Percentiles rank a stretch among this genome's conserved stretches.
Conservation (phyloP, 1,140 invertebrate species). For the Pygmarrhopalites habei region DNA sequence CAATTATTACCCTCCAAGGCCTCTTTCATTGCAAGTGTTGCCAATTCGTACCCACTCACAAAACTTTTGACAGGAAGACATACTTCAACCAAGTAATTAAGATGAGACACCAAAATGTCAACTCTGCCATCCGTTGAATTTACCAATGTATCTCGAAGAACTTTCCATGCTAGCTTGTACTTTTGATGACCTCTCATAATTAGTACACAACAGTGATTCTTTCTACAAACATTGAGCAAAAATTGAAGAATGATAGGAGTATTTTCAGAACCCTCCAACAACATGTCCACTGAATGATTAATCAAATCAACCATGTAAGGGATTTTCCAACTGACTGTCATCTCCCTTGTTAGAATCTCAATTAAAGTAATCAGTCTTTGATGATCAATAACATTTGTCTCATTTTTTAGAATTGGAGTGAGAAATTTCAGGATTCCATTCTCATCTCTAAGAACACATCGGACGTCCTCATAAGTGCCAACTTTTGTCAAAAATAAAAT, state of each 20-base stretch:
- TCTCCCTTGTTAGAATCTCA: conserved; percentile 5
- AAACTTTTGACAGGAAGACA: conserved; percentile 7
- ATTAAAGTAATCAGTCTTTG: not conserved
- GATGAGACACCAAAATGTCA: not conserved
- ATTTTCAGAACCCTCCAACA: not conserved
- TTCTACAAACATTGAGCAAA: conserved; percentile 9
- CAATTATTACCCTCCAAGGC: too few relatives aligned
- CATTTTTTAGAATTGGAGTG: not conserved
- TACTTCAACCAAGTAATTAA: conserved; percentile 1
- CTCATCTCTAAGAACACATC: not conserved
- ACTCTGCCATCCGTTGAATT: not conserved
- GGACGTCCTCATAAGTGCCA: not conserved
- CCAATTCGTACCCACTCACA: not conserved
- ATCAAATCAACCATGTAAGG: conserved; percentile 7
- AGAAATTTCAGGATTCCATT: not conserved
- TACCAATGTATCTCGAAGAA: not conserved
- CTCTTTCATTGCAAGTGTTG: not conserved
- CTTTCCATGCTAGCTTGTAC: conserved; percentile 2
- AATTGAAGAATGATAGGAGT: not conserved
- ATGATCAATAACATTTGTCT: not conserved
- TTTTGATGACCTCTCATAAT: not conserved
- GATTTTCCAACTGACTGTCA: not conserved
- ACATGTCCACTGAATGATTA: not conserved
- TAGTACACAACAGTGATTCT: not conserved
- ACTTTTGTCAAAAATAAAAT: not conserved